These are phyloP conservation scores for Eupeodes latifasciatus DNA, from an alignment of 2,888 invertebrate genomes.

Conservation along the genomic window DNA sequence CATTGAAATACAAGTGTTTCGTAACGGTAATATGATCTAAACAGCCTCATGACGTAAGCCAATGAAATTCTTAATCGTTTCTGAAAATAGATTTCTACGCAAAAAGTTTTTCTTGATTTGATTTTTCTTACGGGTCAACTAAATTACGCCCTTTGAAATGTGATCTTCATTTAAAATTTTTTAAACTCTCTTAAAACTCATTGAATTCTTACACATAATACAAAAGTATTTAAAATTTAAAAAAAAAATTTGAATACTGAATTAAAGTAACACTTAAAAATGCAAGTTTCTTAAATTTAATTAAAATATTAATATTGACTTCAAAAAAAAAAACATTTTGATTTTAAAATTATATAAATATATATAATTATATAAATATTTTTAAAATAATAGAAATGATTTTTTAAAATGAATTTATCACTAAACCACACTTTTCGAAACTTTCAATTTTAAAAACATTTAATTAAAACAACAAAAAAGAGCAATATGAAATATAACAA, in stretches of 20 bases:
- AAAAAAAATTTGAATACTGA: background rate
- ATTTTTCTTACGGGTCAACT: background rate
- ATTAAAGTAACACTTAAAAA: too few species aligned
- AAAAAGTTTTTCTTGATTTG: background rate
- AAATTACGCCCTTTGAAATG: slow-evolving; percentile 42
- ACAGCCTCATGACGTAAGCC: slow-evolving; percentile 53
- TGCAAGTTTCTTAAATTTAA: too few species aligned
- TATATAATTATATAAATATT: too few species aligned
- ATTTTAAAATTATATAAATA: too few species aligned
- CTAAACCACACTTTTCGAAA: too few species aligned
- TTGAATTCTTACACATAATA: background rate
- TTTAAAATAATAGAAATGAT: too few species aligned
- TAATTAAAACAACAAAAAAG: too few species aligned
- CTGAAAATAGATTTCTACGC: slow-evolving; percentile 56
- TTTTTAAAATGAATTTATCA: too few species aligned
- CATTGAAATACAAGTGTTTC: slow-evolving; percentile 41
- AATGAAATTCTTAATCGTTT: slow-evolving; percentile 37
- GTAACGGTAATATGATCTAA: slow-evolving; percentile 63
- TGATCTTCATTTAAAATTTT: slow-evolving; percentile 31
- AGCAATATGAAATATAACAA: too few species aligned
- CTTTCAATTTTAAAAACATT: too few species aligned
- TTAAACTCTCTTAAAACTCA: background rate
- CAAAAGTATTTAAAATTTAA: background rate
- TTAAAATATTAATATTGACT: too few species aligned
- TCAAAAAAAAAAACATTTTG: too few species aligned